phyloP scores from a whole-genome alignment of 2,888 invertebrate species.

The Taphrorychus bicolor region DNA sequence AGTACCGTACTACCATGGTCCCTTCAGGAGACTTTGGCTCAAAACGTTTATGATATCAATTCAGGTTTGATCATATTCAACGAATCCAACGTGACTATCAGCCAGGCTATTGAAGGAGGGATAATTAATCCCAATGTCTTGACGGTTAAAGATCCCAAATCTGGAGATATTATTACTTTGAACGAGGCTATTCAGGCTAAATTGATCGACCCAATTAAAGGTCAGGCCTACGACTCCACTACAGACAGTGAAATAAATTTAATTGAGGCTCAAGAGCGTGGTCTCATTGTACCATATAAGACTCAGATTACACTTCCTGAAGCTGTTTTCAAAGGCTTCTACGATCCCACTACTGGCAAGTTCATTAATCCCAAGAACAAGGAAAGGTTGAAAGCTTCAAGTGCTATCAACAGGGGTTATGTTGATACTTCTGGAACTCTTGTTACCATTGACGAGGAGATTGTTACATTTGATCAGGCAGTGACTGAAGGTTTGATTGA shows the following conservation, averaged over 20 bases:
- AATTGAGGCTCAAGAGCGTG: slow-evolving; percentile 83
- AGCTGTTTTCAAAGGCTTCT: slow-evolving; percentile 90
- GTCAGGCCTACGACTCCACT: slow-evolving; percentile 79
- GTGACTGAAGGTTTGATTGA: slow-evolving; percentile 80
- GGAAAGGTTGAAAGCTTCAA: slow-evolving; percentile 80
- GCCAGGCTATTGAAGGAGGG: slow-evolving; percentile 76
- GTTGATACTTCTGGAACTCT: slow-evolving; percentile 87
- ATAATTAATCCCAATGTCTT: slow-evolving; percentile 79
- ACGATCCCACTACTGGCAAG: slow-evolving; percentile 83
- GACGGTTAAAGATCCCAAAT: slow-evolving; percentile 80
- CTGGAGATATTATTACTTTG: slow-evolving; percentile 80
- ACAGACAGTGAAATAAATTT: slow-evolving; percentile 78
- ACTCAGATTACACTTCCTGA: slow-evolving; percentile 85
- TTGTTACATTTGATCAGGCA: slow-evolving; percentile 84
- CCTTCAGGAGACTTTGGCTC: slow-evolving; percentile 81
- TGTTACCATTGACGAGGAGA: slow-evolving; percentile 81
- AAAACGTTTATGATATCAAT: slow-evolving; percentile 78
- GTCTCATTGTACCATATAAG: slow-evolving; percentile 81
- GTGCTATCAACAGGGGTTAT: slow-evolving; percentile 83
- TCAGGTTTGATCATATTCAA: slow-evolving; percentile 77
- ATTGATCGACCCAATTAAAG: slow-evolving; percentile 79
- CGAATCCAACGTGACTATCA: slow-evolving; percentile 72
- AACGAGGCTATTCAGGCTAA: slow-evolving; percentile 79
- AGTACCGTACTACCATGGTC: slow-evolving; percentile 83
- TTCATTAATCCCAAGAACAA: slow-evolving; percentile 82